Conservation (phyloP, 2,888 invertebrate genomes). For the Brachyptera putata region DNA sequence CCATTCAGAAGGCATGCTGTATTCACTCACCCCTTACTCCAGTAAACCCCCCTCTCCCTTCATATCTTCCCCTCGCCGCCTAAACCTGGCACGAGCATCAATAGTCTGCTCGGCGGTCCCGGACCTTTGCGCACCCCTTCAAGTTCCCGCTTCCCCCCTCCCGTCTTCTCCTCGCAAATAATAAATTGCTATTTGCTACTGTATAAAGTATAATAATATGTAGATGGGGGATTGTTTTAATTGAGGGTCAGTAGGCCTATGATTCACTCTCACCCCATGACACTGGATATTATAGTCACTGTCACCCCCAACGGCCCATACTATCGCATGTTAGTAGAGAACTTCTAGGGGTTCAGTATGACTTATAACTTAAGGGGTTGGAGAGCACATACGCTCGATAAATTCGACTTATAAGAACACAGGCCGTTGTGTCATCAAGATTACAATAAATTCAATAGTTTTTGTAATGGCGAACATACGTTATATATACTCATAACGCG, state of each 20-base stretch:
- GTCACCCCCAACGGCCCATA: neutral
- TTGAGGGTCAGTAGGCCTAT: constrained; percentile 21
- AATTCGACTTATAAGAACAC: constrained; percentile 18
- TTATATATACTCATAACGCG: neutral
- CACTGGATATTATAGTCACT: constrained; percentile 6
- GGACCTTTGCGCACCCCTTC: constrained; percentile 19
- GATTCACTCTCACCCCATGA: constrained; percentile 16
- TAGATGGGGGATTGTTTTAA: constrained; percentile 20
- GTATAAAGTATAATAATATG: constrained; percentile 6
- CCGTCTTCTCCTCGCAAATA: neutral
- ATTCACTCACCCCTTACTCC: constrained; percentile 16
- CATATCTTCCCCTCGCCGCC: neutral
- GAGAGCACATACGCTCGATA: constrained; percentile 12
- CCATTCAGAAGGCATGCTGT: constrained; percentile 15
- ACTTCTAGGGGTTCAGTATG: constrained; percentile 9
- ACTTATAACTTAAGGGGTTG: constrained; percentile 19
- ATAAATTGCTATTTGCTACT: constrained; percentile 20
- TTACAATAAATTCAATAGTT: constrained; percentile 19
- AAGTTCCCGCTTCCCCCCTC: neutral
- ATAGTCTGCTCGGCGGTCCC: constrained; percentile 16
- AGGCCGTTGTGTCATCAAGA: constrained; percentile 20
- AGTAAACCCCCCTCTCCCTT: neutral
- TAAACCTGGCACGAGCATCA: constrained; percentile 19
- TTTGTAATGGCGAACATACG: constrained; percentile 3
- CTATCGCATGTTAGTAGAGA: neutral